Evolutionary conservation across 2,113 vertebrate species (phyloP), one percentile per base, ranked within the genome.

Genomic region (Geococcyx californianus): DNA sequence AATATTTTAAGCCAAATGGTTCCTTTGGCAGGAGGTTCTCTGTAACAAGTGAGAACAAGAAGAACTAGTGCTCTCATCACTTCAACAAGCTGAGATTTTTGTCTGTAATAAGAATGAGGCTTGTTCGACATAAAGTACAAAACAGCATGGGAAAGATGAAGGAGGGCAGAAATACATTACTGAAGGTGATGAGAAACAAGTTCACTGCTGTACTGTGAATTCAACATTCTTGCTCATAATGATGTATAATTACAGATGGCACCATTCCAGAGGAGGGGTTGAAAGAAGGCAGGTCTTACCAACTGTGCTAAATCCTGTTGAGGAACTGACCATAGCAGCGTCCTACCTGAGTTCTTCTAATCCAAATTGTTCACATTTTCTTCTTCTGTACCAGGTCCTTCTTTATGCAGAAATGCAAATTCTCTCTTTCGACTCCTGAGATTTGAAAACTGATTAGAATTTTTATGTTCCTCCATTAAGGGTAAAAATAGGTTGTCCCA

Each of bases 351-450:
- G 26, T 52, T 38, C 49, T 28, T 74, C 10, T 49, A 63, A 77
- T 52, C 47, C 88, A 72, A 90, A 81, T 56, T 3, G 2, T 60
- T 90, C 44, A 26, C 21, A 17, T 60, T 93, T 93, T 52, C 67
- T 86, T 86, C 76, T 75, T 70, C 80, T 18, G 17, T 74, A 34
- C 13, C 1, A 10, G 26, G 60, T 74, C 78, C 67, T 63, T 51
- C 75, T 89, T 95, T 83, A 96, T 93, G 88, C 93, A 88, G 79
- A 94, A 90, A 96, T 94, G 95, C 79, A 96, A 95, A 94, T 96
- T 20, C 9, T 78, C 17, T 74, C n/a, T 73, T 62, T 36, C 42
- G 73, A 28, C 88, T 86, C 83, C 23, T 63, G 92, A 90, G 93
- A 68, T 34, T 38, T 90, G 68, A 75, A 90, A 88, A 92, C 76